A percentile compares a stretch with the other conserved stretches of the same genome.
phyloP scores from a whole-genome alignment of 2,113 vertebrate species.

The Phasianus colchicus region DNA sequence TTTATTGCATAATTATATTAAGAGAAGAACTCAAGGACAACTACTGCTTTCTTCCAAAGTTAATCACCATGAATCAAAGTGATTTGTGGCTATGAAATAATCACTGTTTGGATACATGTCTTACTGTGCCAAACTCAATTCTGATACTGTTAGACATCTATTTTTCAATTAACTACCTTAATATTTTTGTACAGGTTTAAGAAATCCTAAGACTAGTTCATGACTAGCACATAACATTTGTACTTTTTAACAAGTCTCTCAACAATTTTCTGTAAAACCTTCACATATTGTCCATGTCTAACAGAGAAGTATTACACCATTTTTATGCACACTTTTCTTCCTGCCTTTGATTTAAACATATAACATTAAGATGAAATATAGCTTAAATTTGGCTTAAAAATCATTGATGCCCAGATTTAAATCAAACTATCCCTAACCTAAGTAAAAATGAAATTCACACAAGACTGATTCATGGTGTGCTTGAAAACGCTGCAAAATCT shows the following conservation, averaged over 20 bases:
- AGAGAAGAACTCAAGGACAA: neutral
- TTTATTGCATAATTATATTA: neutral
- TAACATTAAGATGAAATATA: neutral
- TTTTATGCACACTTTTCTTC: neutral
- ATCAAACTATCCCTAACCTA: neutral
- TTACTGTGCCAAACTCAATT: neutral
- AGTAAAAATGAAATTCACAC: neutral
- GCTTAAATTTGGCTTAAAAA: neutral
- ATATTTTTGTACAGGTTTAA: neutral
- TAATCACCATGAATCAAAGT: neutral
- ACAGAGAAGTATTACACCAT: neutral
- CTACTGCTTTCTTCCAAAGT: neutral
- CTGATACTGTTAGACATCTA: neutral
- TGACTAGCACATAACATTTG: neutral
- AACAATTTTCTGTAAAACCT: neutral
- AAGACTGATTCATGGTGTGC: rapidly evolving
- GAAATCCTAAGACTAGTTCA: neutral
- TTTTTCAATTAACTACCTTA: neutral
- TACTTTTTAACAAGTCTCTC: rapidly evolving
- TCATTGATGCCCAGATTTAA: neutral
- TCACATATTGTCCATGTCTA: neutral
- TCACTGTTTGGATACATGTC: no score
- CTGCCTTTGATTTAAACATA: neutral
- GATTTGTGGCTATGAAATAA: neutral
- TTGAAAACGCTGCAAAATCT: neutral